A percentile compares a stretch with the other conserved stretches of the same genome.
These are phyloP conservation scores for Nasonia oneida DNA, from an alignment of 2,888 invertebrate genomes.

Conservation along the genomic window DNA sequence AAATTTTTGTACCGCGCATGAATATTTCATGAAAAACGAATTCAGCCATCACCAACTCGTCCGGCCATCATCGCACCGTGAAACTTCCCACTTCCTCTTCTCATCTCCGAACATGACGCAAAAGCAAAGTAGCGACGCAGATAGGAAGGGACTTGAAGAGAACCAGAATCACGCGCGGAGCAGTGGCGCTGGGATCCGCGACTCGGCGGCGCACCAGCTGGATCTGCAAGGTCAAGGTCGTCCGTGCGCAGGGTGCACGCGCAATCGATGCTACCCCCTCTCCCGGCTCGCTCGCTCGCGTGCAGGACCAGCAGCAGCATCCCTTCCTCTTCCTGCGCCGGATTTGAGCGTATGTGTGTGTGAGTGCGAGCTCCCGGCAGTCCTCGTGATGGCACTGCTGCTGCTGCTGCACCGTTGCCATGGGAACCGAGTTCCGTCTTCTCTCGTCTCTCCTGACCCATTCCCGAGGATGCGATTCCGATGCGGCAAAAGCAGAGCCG, in stretches of 20 bases:
- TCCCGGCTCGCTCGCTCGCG: background rate
- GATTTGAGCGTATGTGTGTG: background rate
- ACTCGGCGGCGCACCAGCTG: slow-evolving; percentile 68
- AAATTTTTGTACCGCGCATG: background rate
- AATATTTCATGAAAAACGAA: background rate
- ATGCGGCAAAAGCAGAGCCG: slow-evolving; percentile 24
- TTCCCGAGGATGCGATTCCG: slow-evolving; percentile 59
- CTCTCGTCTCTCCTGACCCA: slow-evolving; percentile 70
- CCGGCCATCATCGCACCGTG: background rate
- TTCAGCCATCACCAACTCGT: too few species aligned
- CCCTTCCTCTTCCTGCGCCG: slow-evolving; percentile 44
- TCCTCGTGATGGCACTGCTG: slow-evolving; percentile 34
- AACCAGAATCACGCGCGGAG: background rate
- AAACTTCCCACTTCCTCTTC: background rate
- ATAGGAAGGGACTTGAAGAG: background rate
- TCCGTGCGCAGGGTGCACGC: slow-evolving; percentile 65
- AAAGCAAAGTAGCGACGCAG: background rate
- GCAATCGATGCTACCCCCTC: slow-evolving; percentile 72
- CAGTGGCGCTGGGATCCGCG: slow-evolving; percentile 7
- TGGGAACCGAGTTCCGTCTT: slow-evolving; percentile 68
- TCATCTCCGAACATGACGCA: background rate
- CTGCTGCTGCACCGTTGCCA: slow-evolving; percentile 69
- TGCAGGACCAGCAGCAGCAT: slow-evolving; percentile 53
- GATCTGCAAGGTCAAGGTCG: slow-evolving; percentile 75
- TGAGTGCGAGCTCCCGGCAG: background rate